Base-by-base conservation (phyloP, 2,797 vertebrate species). In the Eospalax fontanierii region DNA sequence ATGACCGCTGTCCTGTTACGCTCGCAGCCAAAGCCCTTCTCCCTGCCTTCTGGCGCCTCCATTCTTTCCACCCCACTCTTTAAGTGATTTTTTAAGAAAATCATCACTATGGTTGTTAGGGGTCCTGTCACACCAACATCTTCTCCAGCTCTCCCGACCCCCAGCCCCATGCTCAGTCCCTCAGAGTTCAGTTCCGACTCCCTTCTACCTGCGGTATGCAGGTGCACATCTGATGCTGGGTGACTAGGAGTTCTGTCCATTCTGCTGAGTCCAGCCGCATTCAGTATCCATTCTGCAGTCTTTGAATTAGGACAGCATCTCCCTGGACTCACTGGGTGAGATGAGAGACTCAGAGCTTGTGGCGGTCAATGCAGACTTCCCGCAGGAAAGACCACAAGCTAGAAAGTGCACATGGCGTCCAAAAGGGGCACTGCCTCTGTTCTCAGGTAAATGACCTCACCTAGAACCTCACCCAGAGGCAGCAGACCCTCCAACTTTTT, bases 51-150 rank as follows among this genome's bases (percentile, higher is more conserved):
- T 21, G 6, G 24, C 68, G 59, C 38, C 35, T 46, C 12, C 15
- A 46, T 40, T 40, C 50, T 86, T 50, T 40, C 73, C 40, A 28
- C 14, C 33, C 46, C 40, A 7, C 16, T 30, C 11, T 12, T 21
- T n/a, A n/a, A n/a, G n/a, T n/a, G n/a, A n/a, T n/a, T n/a, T n/a
- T n/a, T n/a, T n/a, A n/a, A n/a, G n/a, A 43, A 78, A n/a, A 71
- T 6, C 26, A 28, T 22, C 50, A 0, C 5, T 0, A 4, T 1
- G 18, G 28, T 35, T 33, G 46, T 28, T 28, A 5, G 38, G 10
- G 6, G 22, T 2, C 16, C 10, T 2, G 1, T 14, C 0, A 26
- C 0, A 1, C 40, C 50, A 0, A 0, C 2, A 1, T 2, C 54
- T 50, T 5, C 30, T 0, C 11, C 80, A 1, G 22, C 26, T 74